Evolutionary conservation across 2,113 vertebrate genomes (phyloP).

Genomic region (Redunca redunca): DNA sequence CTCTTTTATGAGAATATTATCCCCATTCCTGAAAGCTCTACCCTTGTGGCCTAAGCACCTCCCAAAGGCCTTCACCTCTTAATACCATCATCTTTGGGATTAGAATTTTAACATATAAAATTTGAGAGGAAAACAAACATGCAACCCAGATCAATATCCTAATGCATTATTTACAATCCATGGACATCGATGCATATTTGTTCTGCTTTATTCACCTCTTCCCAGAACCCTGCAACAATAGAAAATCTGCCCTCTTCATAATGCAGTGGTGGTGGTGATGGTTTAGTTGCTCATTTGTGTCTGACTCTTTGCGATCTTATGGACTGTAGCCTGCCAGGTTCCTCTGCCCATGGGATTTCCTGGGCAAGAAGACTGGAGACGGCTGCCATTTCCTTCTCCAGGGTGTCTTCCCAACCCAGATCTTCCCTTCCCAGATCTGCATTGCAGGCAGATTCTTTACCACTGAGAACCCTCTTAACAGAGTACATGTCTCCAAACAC

Average conservation of each 20-base stretch:
- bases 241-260: not conserved
- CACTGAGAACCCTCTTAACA: not conserved
- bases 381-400: not conserved
- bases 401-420: not conserved
- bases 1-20: not conserved
- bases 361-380: not conserved
- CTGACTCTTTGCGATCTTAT: rapidly evolving
- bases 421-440: not conserved
- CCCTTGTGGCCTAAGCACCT: not conserved
- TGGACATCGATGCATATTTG: not conserved
- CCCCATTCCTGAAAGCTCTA: not conserved
- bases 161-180: not conserved
- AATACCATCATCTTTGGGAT: not conserved
- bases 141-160: not conserved
- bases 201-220: not conserved
- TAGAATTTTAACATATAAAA: not conserved
- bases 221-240: not conserved
- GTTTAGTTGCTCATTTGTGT: not conserved
- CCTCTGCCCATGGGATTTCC: not conserved
- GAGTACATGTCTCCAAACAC: not conserved
- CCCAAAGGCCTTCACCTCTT: not conserved
- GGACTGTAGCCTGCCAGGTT: not conserved
- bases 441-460: not conserved
- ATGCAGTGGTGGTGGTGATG: not conserved
- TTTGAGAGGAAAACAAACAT: not conserved